These are phyloP conservation scores for Actinia equina DNA, from an alignment of 64 coral and sea anemone species.

Conservation along the genomic window DNA sequence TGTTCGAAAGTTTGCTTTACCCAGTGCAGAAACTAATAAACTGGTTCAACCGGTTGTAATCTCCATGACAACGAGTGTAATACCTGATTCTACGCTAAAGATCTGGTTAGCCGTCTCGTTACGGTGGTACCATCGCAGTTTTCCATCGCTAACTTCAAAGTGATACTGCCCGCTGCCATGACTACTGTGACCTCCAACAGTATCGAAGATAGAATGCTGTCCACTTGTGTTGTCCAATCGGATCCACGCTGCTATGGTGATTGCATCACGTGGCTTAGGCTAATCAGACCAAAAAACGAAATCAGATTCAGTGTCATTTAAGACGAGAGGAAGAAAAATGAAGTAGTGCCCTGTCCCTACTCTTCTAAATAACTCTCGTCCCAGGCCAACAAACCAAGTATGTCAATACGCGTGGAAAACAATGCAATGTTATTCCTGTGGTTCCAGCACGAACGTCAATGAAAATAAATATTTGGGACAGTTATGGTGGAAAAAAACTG, in stretches of 20 bases:
- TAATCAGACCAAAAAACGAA: neutral
- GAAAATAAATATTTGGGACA: neutral
- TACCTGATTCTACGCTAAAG: constrained; percentile 87
- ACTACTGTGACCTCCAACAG: constrained; percentile 46
- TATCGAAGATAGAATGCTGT: constrained; percentile 77
- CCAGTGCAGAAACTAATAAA: too few species aligned
- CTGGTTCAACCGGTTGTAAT: too few species aligned
- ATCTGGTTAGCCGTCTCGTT: constrained; percentile 63
- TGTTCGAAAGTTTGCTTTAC: too few species aligned
- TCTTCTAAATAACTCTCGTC: too few species aligned
- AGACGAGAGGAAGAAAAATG: neutral
- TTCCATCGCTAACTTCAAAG: constrained; percentile 81
- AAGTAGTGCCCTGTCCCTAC: neutral
- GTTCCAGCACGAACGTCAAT: neutral
- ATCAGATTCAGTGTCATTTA: neutral
- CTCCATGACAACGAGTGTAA: neutral
- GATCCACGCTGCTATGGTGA: constrained; percentile 87
- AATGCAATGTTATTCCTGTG: neutral
- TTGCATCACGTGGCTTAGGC: constrained; percentile 68
- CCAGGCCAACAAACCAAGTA: too few species aligned
- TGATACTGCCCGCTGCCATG: constrained; percentile 81
- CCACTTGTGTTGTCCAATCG: constrained; percentile 76
- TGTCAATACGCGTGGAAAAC: neutral
- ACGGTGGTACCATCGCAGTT: constrained; percentile 88
- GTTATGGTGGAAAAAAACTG: neutral